Base-by-base conservation (phyloP, 2,113 vertebrate genomes). In the Triplophysa dalaica region DNA sequence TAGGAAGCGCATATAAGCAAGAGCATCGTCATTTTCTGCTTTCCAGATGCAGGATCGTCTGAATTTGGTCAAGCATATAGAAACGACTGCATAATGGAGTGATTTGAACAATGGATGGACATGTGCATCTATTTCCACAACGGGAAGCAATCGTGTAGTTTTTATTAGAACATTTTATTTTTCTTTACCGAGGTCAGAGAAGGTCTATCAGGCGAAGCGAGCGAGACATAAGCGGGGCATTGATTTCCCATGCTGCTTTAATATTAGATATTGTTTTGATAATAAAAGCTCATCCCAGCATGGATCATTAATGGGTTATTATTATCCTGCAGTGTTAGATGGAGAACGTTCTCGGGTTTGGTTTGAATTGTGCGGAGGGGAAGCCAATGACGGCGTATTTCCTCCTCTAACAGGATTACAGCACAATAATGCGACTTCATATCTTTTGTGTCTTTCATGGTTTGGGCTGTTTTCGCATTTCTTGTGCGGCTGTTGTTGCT, bases 11-110 rank as follows among this genome's bases (percentile, higher is more conserved):
- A 87, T 85, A 86, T 76, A 67, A 78, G 75, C 76, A 79, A 65
- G 38, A 83, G 72, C 68, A 81, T 19, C 22, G 29, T 69, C 10
- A 85, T 86, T 85, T 81, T 84, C 78, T 84, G 86, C 83, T 63
- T 87, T 90, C 87, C 87, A 82, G 88, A 89, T 82, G 88, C 84
- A 85, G 79, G 88, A 88, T 90, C 87, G 88, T 90, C 89, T 91
- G 87, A 91, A 77, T 86, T 88, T 87, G 90, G 90, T 91, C 88
- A 91, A 82, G 33, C 50, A 43, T 66, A 62, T 26, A 52, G 70
- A 26, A 29, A 29, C 45, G 14, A 54, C 64, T 69, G 60, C 22
- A 22, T 69, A 64, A 56, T 63, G 45, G 63, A 58, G 29, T 19
- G 45, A 11, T 81, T 17, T 45, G 33, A 82, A 65, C 60, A 74